phyloP scores from a whole-genome alignment of 2,113 vertebrate genomes.

The Crotalus horridus region DNA sequence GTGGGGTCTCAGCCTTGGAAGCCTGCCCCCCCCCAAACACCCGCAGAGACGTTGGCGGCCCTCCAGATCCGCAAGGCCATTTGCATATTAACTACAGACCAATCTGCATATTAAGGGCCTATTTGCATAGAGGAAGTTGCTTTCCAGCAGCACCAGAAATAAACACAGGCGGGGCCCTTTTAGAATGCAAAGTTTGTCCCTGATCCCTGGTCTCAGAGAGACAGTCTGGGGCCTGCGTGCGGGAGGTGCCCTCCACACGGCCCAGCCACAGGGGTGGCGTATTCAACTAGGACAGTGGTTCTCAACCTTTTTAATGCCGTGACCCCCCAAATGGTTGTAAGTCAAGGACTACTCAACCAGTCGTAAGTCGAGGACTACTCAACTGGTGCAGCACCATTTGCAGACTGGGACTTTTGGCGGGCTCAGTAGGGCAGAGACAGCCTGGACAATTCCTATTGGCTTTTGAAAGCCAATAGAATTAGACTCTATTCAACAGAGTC shows the following conservation, averaged over 20 bases:
- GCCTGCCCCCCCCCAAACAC: neutral
- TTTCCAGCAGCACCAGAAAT: neutral
- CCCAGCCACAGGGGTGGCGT: neutral
- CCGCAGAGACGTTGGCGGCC: constrained; percentile 29
- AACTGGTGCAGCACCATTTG: too few species aligned
- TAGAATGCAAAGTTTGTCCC: neutral
- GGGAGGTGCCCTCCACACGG: neutral
- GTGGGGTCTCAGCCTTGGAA: neutral
- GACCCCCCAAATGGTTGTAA: too few species aligned
- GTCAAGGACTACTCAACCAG: too few species aligned
- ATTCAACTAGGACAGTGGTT: neutral
- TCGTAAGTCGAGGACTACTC: too few species aligned
- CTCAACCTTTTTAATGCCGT: too few species aligned
- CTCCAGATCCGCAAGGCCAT: constrained; percentile 50
- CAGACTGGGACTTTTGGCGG: too few species aligned
- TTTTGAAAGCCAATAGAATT: too few species aligned
- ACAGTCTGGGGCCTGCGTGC: neutral
- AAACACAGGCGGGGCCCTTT: neutral
- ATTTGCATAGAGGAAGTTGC: constrained; percentile 39
- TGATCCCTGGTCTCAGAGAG: neutral
- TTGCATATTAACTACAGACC: constrained; percentile 54
- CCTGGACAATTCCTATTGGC: too few species aligned
- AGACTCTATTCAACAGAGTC: too few species aligned
- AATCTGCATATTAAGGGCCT: constrained; percentile 30
- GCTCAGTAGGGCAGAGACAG: too few species aligned